These are phyloP conservation scores for Sarcophilus harrisii DNA, from an alignment of 2,797 vertebrate species.

Conservation along the genomic window DNA sequence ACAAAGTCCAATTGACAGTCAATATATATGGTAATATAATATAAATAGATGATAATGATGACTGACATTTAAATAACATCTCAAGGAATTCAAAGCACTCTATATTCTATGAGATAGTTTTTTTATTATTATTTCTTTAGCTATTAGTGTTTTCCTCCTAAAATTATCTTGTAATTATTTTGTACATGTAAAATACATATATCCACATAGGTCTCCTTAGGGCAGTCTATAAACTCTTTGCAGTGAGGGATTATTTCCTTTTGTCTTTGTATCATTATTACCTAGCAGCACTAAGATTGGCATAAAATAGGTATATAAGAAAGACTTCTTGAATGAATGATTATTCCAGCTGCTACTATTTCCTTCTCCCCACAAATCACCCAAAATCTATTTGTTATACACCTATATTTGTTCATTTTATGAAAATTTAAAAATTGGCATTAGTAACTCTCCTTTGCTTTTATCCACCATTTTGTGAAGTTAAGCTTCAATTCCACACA, in stretches of 20 bases:
- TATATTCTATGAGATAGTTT: neutral
- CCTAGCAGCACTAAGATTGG: neutral
- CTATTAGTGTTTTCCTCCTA: no score
- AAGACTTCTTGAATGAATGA: neutral
- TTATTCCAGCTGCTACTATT: neutral
- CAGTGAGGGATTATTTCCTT: no score
- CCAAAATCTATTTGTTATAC: neutral
- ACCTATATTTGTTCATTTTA: neutral
- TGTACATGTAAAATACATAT: no score
- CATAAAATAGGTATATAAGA: neutral
- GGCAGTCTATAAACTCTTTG: no score
- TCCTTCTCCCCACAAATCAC: neutral
- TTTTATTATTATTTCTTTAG: neutral
- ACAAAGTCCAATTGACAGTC: neutral
- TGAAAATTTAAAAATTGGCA: neutral
- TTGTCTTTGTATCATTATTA: no score
- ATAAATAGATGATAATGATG: neutral
- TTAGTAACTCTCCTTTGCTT: neutral
- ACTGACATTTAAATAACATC: neutral
- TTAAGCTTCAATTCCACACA: neutral
- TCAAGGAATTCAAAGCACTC: neutral
- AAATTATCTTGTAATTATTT: no score
- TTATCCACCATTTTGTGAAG: neutral
- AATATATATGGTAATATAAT: neutral
- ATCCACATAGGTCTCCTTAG: no score